phyloP scores from a whole-genome alignment of 2,797 vertebrate genomes.

The Catostomus latipinnis region DNA sequence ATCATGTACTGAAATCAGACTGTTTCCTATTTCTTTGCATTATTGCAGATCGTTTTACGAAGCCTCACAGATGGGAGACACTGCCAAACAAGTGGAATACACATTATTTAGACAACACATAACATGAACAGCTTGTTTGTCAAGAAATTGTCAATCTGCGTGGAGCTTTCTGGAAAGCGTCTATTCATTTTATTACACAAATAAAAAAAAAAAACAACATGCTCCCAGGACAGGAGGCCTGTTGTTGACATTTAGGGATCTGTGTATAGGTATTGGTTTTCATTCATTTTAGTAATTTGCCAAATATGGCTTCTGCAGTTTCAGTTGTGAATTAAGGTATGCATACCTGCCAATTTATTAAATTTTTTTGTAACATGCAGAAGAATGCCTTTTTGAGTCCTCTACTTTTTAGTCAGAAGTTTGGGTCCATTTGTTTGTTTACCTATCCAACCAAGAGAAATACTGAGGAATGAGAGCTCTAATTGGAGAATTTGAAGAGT shows the following conservation, averaged over 20 bases:
- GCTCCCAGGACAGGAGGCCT: background rate
- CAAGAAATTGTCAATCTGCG: background rate
- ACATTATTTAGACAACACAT: conserved; percentile 58
- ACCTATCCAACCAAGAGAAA: background rate
- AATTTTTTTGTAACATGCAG: too few species aligned
- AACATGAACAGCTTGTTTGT: conserved; percentile 62
- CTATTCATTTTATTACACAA: conserved; percentile 21
- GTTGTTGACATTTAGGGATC: background rate
- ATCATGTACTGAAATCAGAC: conserved; percentile 66
- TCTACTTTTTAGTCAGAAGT: too few species aligned
- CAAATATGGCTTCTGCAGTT: too few species aligned
- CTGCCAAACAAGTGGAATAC: conserved; percentile 65
- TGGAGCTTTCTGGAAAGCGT: background rate
- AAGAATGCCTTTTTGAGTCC: too few species aligned
- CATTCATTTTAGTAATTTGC: too few species aligned
- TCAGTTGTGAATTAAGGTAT: too few species aligned
- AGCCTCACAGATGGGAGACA: conserved; percentile 39
- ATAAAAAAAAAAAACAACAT: background rate
- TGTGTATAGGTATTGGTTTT: background rate
- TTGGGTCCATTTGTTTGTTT: background rate
- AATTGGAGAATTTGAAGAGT: background rate
- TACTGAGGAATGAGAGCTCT: background rate
- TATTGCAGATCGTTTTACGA: conserved; percentile 64
- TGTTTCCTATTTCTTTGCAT: conserved; percentile 60
- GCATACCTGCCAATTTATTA: too few species aligned